Conservation (phyloP, 2,113 vertebrate genomes). For the Passer montanus region DNA sequence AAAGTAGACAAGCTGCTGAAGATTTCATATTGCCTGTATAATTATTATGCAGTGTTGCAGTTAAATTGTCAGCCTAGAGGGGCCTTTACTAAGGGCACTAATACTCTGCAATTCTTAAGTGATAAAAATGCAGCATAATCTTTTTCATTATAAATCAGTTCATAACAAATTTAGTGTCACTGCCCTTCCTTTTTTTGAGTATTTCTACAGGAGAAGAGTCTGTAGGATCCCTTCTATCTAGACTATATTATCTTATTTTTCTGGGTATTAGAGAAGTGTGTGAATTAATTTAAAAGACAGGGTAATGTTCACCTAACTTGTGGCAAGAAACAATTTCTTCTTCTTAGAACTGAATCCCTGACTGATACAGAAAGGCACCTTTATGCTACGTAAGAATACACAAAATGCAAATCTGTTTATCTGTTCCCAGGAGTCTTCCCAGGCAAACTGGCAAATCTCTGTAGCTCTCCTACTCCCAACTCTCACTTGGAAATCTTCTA, state of each 20-base stretch:
- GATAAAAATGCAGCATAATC: conserved; percentile 14
- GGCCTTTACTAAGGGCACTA: background rate
- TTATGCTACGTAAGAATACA: background rate
- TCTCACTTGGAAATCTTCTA: background rate
- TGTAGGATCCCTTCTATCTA: background rate
- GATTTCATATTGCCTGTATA: conserved; percentile 34
- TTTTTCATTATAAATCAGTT: background rate
- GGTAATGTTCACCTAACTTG: background rate
- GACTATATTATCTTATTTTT: background rate
- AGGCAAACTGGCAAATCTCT: background rate
- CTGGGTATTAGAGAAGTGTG: background rate
- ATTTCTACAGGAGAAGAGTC: background rate
- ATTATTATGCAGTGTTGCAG: conserved; percentile 17
- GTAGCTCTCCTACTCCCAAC: background rate
- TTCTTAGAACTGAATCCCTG: background rate
- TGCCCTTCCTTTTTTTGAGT: background rate
- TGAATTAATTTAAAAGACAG: background rate
- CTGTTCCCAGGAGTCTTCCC: background rate
- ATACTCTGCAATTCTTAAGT: background rate
- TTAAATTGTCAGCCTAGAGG: background rate
- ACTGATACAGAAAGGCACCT: background rate
- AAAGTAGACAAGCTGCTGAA: conserved; percentile 46
- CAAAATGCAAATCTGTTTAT: background rate
- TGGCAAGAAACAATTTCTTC: background rate
- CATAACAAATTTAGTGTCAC: background rate